Conservation (phyloP, 2,888 invertebrate genomes). For the Boloria euphrosyne region DNA sequence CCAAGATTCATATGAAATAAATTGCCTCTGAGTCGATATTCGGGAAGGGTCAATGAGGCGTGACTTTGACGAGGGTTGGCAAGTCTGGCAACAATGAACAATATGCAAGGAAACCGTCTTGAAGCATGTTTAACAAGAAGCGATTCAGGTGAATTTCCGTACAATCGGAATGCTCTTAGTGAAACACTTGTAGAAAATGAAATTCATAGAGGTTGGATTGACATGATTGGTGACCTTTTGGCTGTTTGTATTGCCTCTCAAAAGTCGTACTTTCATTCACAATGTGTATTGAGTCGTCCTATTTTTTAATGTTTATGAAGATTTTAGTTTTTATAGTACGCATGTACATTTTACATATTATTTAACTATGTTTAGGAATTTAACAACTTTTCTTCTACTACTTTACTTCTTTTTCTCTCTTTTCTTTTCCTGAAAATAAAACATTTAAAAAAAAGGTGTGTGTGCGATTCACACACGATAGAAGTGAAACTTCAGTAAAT, state of each 20-base stretch:
- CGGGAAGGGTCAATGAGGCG: constrained; percentile 74
- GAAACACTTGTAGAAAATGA: constrained; percentile 26
- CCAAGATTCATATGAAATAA: constrained; percentile 79
- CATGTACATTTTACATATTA: too few species aligned
- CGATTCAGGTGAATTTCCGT: constrained; percentile 60
- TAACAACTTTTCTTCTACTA: too few species aligned
- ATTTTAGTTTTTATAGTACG: too few species aligned
- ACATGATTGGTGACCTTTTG: constrained; percentile 15
- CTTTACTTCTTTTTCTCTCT: too few species aligned
- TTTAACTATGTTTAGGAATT: too few species aligned
- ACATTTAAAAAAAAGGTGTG: too few species aligned
- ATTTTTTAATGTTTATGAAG: too few species aligned
- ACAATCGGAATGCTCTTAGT: constrained; percentile 31
- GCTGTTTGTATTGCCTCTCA: constrained; percentile 1
- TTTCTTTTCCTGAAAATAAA: too few species aligned
- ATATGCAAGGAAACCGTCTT: constrained; percentile 70
- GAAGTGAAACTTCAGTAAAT: too few species aligned
- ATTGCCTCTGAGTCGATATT: constrained; percentile 76
- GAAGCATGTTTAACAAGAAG: constrained; percentile 68
- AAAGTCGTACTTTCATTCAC: background rate
- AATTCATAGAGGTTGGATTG: constrained; percentile 8
- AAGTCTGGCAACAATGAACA: constrained; percentile 51
- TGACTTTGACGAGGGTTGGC: constrained; percentile 77
- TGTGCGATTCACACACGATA: too few species aligned
- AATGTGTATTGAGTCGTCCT: too few species aligned